Evolutionary conservation across 1,140 invertebrate genomes (phyloP).

Genomic region (Lucilia cuprina): DNA sequence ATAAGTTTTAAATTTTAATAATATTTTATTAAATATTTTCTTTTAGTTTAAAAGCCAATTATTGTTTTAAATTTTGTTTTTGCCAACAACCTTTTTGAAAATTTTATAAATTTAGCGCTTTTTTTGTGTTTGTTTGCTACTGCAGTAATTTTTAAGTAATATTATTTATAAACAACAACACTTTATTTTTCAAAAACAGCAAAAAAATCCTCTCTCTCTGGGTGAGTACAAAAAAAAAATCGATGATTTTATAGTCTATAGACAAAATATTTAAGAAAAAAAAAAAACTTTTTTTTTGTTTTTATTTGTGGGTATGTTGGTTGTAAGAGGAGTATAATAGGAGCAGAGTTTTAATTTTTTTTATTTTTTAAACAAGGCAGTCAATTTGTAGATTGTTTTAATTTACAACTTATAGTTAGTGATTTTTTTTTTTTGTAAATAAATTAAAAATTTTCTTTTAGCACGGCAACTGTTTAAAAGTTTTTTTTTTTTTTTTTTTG

Average conservation of each 20-base stretch:
- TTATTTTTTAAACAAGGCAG: neutral
- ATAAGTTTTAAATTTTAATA: neutral
- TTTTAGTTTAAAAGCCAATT: neutral
- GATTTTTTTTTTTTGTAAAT: neutral
- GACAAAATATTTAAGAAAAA: neutral
- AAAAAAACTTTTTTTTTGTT: neutral
- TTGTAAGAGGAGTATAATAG: neutral
- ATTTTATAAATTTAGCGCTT: constrained; percentile 8
- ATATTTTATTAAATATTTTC: neutral
- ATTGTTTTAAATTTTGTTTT: neutral
- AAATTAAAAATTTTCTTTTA: neutral
- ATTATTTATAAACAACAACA: neutral
- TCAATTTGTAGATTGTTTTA: neutral
- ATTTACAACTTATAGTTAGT: neutral
- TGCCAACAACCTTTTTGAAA: neutral
- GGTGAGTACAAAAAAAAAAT: neutral
- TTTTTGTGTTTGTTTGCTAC: neutral
- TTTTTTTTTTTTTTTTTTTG: neutral
- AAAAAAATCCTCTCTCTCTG: neutral
- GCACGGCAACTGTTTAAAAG: neutral
- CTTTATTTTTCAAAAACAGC: neutral
- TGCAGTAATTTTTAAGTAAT: neutral
- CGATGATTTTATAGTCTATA: constrained; percentile 19
- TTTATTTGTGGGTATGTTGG: neutral
- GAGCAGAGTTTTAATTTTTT: neutral